Conservation (phyloP, 2,797 vertebrate species). For the Megaceryle alcyon region DNA sequence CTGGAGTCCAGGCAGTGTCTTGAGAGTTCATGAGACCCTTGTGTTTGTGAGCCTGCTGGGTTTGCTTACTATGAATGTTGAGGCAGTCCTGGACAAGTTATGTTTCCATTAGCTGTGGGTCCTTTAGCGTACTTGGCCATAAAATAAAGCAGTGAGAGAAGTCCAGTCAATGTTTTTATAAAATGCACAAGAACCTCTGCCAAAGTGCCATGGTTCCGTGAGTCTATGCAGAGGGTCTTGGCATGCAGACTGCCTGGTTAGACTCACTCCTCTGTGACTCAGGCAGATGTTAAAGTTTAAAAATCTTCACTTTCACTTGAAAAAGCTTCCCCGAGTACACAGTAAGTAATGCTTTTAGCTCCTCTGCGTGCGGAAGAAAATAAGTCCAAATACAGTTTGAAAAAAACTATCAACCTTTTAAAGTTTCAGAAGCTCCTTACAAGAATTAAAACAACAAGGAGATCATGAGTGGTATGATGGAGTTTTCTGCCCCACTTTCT, state of each 20-base stretch:
- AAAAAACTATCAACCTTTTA: slow-evolving; percentile 2
- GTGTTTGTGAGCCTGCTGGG: neutral
- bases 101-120: neutral
- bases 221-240: neutral
- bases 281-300: slow-evolving; percentile 54
- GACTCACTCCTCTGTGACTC: neutral
- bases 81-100: neutral
- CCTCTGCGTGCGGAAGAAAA: neutral
- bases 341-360: slow-evolving; percentile 53
- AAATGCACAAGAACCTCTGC: neutral
- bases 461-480: neutral
- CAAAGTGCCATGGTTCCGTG: neutral
- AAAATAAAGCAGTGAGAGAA: neutral
- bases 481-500: neutral
- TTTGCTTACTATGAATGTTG: neutral
- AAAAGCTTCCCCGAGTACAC: slow-evolving; percentile 4
- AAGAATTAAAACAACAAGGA: slow-evolving; percentile 10
- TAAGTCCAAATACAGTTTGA: neutral
- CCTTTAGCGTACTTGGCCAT: neutral
- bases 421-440: slow-evolving; percentile 26
- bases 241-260: neutral
- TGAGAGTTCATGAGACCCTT: neutral
- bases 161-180: neutral
- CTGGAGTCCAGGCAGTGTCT: neutral
- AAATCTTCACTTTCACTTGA: slow-evolving; percentile 52